These are phyloP conservation scores for Chaetophractus vellerosus DNA, from an alignment of 2,797 vertebrate genomes.

Conservation along the genomic window DNA sequence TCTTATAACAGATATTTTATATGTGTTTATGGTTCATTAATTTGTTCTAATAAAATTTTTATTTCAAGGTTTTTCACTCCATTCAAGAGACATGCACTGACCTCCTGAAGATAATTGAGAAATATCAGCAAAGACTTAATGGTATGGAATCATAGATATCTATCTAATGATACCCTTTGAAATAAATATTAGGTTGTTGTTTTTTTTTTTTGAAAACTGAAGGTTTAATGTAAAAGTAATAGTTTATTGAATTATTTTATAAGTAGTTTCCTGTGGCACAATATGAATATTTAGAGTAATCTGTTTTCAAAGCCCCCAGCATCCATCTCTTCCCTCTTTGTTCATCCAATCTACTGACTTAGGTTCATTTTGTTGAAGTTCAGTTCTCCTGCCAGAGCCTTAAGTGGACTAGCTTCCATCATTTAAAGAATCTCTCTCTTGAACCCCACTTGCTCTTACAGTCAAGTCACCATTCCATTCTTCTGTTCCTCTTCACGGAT, in stretches of 20 bases:
- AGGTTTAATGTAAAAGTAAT: constrained; percentile 66
- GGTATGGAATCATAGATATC: constrained; percentile 88
- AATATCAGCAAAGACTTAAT: constrained; percentile 93
- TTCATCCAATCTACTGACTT: not conserved
- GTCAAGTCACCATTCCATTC: not conserved
- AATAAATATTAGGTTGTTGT: constrained; percentile 70
- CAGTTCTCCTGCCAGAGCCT: not conserved
- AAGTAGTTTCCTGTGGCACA: constrained; percentile 38
- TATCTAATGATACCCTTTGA: constrained; percentile 42
- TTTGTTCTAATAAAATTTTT: constrained; percentile 77
- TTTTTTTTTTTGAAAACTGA: constrained; percentile 63
- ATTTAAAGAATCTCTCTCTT: constrained; percentile 27
- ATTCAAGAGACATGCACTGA: constrained; percentile 93
- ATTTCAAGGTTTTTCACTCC: constrained; percentile 92
- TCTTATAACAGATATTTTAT: not conserved
- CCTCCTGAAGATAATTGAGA: constrained; percentile 94
- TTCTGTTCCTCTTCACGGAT: not conserved
- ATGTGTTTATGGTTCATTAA: constrained; percentile 67
- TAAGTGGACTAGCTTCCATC: not conserved
- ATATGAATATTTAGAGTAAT: constrained; percentile 22
- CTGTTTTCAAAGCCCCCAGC: not conserved
- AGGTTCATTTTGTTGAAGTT: constrained; percentile 21
- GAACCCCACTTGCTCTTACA: not conserved
- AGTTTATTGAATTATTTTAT: constrained; percentile 63
- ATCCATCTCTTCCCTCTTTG: not conserved